A percentile compares a stretch with the other conserved stretches of the same genome.
These are phyloP conservation scores for Aix galericulata DNA, from an alignment of 2,113 vertebrate species.

Conservation along the genomic window DNA sequence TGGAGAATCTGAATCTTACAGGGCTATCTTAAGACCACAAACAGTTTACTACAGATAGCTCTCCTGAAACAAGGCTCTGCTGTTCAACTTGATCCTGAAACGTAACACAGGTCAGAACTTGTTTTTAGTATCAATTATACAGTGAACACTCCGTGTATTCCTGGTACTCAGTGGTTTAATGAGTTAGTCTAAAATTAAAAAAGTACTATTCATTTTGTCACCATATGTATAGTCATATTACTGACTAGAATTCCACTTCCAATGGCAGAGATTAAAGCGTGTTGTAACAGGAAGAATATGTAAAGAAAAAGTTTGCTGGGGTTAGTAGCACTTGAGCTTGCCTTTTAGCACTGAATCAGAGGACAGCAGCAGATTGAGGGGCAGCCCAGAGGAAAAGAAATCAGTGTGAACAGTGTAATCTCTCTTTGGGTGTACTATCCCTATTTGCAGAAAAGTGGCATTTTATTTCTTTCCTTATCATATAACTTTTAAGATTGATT, in stretches of 20 bases:
- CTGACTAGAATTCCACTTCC: neutral
- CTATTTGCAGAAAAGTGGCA: neutral
- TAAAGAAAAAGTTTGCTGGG: neutral
- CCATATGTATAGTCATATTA: neutral
- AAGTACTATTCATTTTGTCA: neutral
- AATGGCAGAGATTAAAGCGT: neutral
- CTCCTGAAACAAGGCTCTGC: neutral
- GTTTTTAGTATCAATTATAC: neutral
- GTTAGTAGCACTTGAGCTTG: slow-evolving; percentile 23
- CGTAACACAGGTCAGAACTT: neutral
- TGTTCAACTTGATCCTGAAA: neutral
- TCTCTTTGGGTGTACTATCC: neutral
- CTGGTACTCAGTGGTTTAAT: neutral
- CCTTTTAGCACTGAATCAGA: neutral
- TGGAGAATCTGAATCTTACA: neutral
- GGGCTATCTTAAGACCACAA: neutral
- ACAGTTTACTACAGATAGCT: neutral
- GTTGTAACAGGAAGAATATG: neutral
- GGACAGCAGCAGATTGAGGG: neutral
- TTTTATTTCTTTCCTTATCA: neutral
- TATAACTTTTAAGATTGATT: neutral
- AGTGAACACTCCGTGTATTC: neutral
- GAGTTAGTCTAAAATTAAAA: neutral
- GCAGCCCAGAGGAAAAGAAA: neutral
- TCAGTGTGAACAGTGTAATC: neutral